Base-by-base conservation (phyloP, 2,113 vertebrate species). In the Mixornis gularis region DNA sequence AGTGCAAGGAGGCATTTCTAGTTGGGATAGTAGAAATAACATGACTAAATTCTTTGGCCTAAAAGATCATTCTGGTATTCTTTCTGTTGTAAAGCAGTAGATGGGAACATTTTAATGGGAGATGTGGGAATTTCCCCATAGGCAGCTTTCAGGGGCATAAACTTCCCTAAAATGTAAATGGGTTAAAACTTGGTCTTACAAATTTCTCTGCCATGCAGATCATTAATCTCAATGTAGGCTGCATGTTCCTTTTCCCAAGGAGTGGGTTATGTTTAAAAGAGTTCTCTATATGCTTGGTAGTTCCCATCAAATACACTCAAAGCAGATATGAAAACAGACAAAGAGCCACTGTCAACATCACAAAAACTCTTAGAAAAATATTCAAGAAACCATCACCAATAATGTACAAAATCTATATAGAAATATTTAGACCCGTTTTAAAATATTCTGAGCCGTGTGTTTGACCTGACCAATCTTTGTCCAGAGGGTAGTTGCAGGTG, bases 51-150 rank as follows among this genome's bases (percentile, higher is more conserved):
- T 90, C 76, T 93, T 85, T 94, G 72, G 92, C 32, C 53, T 74
- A 40, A 88, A 96, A 95, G 59, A 13, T n/a, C 51, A 83, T 78
- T 85, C 59, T 87, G 30, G 36, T 29, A 90, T 74, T 89, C 52
- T 83, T 93, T 91, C 80, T 85, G 12, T 55, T 49, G 44, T 81
- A 92, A 94, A 93, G 60, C 46, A n/a, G 24, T n/a, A 84, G 87
- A 85, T 90, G 85, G 80, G 63, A 85, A 92, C n/a, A 59, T 92
- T 93, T 96, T 96, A 93, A 68, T 73, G 51, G 53, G 79, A 73
- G 51, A 92, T 84, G 77, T 85, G 91, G 94, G 87, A 95, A 94
- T 91, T 79, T 94, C 58, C 94, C 27, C 64, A 92, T 19, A 64
- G 66, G 48, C 76, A 58, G 32, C 29, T 58, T 87, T 72, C 44